Conservation (phyloP, 2,797 vertebrate genomes). For the Eulemur rubriventer region DNA sequence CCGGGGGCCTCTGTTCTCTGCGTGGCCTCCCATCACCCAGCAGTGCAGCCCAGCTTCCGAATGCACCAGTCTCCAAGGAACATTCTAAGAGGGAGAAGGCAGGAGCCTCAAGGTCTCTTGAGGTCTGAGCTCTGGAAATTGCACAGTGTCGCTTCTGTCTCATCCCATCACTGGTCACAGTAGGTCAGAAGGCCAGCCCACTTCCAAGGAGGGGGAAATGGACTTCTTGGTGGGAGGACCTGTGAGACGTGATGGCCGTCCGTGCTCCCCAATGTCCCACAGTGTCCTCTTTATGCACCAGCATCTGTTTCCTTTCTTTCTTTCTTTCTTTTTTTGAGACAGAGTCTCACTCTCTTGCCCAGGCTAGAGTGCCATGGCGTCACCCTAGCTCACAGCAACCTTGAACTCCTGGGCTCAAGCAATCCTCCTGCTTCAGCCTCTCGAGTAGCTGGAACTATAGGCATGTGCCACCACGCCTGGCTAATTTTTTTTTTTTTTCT, state of each 20-base stretch:
- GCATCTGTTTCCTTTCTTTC: no score
- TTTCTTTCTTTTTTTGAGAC: no score
- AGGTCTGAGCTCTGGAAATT: neutral
- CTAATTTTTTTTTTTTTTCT: no score
- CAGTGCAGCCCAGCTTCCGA: neutral
- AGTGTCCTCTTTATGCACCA: fast-evolving
- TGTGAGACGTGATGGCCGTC: fast-evolving
- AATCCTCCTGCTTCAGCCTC: no score
- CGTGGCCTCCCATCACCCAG: fast-evolving
- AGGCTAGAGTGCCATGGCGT: no score
- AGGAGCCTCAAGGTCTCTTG: neutral
- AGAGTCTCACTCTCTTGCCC: no score
- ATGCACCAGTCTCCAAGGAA: neutral
- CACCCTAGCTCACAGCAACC: no score
- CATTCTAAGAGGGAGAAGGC: neutral
- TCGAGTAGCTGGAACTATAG: no score
- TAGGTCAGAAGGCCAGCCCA: neutral
- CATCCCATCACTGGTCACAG: neutral
- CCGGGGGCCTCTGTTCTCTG: neutral
- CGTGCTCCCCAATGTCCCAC: fast-evolving
- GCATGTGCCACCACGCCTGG: no score
- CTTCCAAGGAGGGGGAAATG: neutral
- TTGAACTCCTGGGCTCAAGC: no score
- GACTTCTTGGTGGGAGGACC: neutral
- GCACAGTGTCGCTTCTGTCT: neutral